Conservation (phyloP, 2,113 vertebrate genomes). For the Macaca nemestrina region DNA sequence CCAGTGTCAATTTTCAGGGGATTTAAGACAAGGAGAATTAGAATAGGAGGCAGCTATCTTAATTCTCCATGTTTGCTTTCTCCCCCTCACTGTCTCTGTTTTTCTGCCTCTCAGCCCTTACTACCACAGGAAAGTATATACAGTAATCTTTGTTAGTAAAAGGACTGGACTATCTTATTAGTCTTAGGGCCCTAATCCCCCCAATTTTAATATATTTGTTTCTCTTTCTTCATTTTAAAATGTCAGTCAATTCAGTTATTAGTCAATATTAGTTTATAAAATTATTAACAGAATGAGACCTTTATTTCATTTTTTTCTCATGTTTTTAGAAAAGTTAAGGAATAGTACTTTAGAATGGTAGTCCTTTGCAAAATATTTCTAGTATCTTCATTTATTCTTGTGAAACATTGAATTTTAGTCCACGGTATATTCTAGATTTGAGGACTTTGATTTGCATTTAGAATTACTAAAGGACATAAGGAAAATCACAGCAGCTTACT, state of each 20-base stretch:
- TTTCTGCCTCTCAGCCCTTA: not conserved
- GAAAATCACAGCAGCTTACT: not conserved
- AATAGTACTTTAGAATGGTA: not conserved
- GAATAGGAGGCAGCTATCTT: not conserved
- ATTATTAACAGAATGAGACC: not conserved
- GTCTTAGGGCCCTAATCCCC: not conserved
- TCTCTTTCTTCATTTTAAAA: conserved; percentile 3
- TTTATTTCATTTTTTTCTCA: conserved; percentile 7
- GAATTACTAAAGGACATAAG: not conserved
- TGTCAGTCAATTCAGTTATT: not conserved
- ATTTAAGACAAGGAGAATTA: conserved; percentile 15
- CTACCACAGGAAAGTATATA: not conserved
- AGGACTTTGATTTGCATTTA: conserved; percentile 14
- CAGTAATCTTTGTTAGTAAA: not conserved
- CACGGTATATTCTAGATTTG: not conserved
- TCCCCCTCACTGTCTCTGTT: not conserved
- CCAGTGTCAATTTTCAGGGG: not conserved
- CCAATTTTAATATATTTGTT: not conserved
- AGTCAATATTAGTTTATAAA: not conserved
- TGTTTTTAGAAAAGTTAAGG: not conserved
- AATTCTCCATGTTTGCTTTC: not conserved
- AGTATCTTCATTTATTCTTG: not conserved
- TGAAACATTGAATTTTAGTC: not conserved
- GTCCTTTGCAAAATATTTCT: not conserved
- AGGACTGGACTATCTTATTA: not conserved